phyloP scores from a whole-genome alignment of 2,113 vertebrate species.

The Pseudois nayaur region DNA sequence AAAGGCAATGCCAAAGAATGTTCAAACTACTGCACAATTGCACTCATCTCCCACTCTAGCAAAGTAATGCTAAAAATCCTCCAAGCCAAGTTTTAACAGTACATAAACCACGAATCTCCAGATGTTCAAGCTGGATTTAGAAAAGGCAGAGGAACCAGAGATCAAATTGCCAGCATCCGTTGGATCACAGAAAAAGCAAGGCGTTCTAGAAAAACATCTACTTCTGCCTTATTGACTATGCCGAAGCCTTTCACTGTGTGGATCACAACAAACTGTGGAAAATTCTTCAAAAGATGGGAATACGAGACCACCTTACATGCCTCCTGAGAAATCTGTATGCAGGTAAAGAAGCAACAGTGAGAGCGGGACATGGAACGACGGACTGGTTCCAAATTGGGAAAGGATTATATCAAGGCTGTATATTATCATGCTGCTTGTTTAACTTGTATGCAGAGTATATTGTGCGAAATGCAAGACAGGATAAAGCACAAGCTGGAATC shows the following conservation, averaged over 20 bases:
- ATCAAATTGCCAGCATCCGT: neutral
- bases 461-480: neutral
- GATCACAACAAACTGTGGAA: neutral
- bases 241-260: neutral
- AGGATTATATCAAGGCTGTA: neutral
- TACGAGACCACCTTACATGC: neutral
- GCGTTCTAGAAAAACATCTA: neutral
- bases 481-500: neutral
- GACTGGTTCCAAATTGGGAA: neutral
- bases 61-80: neutral
- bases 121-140: neutral
- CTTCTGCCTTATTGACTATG: neutral
- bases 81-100: neutral
- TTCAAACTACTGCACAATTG: neutral
- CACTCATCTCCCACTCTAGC: neutral
- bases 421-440: neutral
- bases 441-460: neutral
- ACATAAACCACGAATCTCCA: fast-evolving
- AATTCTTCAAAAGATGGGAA: neutral
- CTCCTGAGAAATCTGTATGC: neutral
- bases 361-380: fast-evolving
- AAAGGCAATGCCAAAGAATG: neutral
- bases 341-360: neutral
- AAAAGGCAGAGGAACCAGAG: neutral
- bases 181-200: neutral